These are phyloP conservation scores for Bacillus rossius DNA, from an alignment of 1,140 invertebrate genomes.

Conservation along the genomic window DNA sequence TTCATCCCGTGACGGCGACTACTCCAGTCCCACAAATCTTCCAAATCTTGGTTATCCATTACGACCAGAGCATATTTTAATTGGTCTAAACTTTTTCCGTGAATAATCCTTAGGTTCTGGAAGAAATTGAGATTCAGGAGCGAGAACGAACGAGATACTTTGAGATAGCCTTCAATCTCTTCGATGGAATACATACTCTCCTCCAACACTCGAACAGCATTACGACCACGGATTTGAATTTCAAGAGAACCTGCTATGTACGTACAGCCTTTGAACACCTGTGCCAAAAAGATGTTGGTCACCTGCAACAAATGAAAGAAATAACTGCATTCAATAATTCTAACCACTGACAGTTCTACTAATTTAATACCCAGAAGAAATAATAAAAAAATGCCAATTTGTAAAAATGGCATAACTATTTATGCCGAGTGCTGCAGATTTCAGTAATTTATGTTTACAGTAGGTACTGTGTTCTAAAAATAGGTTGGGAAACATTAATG, in stretches of 20 bases:
- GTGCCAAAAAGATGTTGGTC: constrained; percentile 39
- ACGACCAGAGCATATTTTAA: constrained; percentile 49
- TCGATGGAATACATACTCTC: constrained; percentile 52
- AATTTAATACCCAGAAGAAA: no score
- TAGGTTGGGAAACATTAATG: no score
- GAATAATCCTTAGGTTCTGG: constrained; percentile 49
- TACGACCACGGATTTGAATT: constrained; percentile 52
- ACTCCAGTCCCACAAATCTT: constrained; percentile 51
- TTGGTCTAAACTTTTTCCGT: constrained; percentile 45
- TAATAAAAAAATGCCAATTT: no score
- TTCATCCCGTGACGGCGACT: constrained; percentile 10
- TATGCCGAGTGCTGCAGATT: no score
- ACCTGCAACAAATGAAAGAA: constrained; percentile 20
- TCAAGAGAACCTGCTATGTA: constrained; percentile 53
- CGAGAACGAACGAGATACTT: constrained; percentile 53
- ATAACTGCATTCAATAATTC: no score
- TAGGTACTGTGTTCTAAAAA: no score
- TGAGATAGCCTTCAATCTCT: constrained; percentile 53
- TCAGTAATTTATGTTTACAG: no score
- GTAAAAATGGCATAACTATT: no score
- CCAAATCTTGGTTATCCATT: constrained; percentile 62
- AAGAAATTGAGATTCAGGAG: constrained; percentile 56
- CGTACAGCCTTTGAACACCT: constrained; percentile 50
- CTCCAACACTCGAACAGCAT: constrained; percentile 51
- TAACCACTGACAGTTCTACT: no score